Conservation (phyloP, 2,113 vertebrate genomes). For the Piprites chloris region DNA sequence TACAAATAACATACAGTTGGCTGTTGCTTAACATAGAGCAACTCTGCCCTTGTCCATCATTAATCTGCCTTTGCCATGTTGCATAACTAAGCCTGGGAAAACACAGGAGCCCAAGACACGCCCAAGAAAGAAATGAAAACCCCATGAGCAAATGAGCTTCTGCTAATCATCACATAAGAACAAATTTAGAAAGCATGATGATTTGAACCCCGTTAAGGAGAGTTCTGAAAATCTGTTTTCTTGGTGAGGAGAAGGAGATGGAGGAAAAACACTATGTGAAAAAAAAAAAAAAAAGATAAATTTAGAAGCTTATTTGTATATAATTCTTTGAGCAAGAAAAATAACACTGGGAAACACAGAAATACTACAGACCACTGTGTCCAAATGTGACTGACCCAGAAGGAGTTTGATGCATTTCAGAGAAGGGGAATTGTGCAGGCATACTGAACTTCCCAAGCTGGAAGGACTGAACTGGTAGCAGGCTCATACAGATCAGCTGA, state of each 20-base stretch:
- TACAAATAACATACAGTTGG: conserved; percentile 38
- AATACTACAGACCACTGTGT: not conserved
- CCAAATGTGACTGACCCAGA: not conserved
- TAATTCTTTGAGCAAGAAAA: not conserved
- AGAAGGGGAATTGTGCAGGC: not conserved
- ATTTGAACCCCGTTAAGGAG: not conserved
- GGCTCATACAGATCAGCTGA: not conserved
- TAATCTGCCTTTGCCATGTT: conserved; percentile 6
- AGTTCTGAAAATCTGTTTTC: not conserved
- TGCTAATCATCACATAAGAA: not conserved
- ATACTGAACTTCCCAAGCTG: not conserved
- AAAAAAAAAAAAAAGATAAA: not conserved
- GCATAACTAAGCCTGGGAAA: conserved; percentile 6
- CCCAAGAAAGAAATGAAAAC: conserved; percentile 9
- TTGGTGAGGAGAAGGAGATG: not conserved
- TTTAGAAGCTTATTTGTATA: not conserved
- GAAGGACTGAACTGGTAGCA: not conserved
- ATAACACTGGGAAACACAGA: not conserved
- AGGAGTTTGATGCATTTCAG: not conserved
- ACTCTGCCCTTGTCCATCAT: conserved; percentile 39
- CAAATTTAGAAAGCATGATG: not conserved
- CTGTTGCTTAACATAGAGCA: conserved; percentile 34
- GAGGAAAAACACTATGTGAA: not conserved
- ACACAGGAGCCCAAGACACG: not conserved
- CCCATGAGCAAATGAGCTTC: not conserved